These are phyloP conservation scores for Pygmarrhopalites habei DNA, from an alignment of 1,140 invertebrate genomes.

Conservation along the genomic window DNA sequence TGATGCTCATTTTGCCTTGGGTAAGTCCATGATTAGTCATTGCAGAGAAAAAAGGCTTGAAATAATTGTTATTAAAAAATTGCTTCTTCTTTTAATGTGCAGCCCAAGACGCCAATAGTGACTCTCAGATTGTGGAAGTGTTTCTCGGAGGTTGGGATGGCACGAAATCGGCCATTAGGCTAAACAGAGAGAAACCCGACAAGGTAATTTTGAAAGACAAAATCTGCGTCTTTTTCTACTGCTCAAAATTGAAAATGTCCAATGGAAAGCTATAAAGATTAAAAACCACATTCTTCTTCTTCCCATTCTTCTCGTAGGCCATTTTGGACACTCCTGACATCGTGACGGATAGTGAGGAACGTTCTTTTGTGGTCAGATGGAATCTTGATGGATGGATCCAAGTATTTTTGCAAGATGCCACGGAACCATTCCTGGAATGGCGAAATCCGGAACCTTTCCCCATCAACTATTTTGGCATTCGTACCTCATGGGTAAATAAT, in stretches of 20 bases:
- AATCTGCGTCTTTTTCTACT: no score
- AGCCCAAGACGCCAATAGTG: slow-evolving; percentile 49
- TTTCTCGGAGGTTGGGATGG: slow-evolving; percentile 58
- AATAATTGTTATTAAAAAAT: no score
- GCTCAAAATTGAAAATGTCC: no score
- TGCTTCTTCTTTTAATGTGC: no score
- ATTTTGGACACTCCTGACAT: slow-evolving; percentile 37
- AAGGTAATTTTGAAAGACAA: no score
- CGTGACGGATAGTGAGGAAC: slow-evolving; percentile 28
- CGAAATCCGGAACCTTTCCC: slow-evolving; percentile 52
- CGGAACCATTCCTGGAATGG: slow-evolving; percentile 47
- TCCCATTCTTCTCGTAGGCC: no score
- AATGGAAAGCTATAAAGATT: no score
- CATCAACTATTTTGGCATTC: slow-evolving; percentile 54
- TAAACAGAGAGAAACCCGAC: slow-evolving; percentile 55
- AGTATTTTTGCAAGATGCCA: slow-evolving; percentile 38
- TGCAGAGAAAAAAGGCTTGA: no score
- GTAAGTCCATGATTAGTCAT: no score
- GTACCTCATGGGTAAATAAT: slow-evolving; percentile 56
- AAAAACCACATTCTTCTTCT: no score
- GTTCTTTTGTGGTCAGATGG: slow-evolving; percentile 37
- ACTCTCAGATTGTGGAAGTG: slow-evolving; percentile 51
- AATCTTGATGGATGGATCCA: slow-evolving; percentile 15
- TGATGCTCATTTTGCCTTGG: slow-evolving; percentile 56
- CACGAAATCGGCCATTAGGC: slow-evolving; percentile 53